Evolutionary conservation across 2,888 invertebrate genomes (phyloP).

Genomic region (Theodoxus fluviatilis): DNA sequence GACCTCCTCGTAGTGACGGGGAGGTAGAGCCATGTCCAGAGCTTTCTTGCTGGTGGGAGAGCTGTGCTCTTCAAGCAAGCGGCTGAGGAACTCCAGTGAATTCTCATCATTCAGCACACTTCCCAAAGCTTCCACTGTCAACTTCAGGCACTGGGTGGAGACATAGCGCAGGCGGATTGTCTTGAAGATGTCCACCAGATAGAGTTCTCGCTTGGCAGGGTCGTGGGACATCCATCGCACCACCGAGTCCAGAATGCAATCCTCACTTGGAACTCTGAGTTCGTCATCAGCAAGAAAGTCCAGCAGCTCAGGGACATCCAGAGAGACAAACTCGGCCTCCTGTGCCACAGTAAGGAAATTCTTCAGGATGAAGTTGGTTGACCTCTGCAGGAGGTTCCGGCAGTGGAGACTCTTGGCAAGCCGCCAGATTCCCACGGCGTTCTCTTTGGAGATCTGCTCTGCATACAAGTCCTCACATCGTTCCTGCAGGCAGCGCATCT

Average conservation of each 20-base stretch:
- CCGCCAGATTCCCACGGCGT: conserved; percentile 82
- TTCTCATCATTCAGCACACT: too few relatives aligned
- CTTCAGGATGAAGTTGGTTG: conserved; percentile 74
- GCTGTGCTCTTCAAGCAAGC: too few relatives aligned
- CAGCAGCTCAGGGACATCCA: conserved; percentile 78
- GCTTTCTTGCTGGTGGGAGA: too few relatives aligned
- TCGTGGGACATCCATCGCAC: conserved; percentile 74
- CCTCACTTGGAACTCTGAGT: conserved; percentile 86
- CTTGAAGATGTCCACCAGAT: conserved; percentile 30
- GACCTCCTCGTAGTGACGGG: conserved; percentile 39
- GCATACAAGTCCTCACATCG: conserved; percentile 80
- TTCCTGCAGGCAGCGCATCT: conserved; percentile 79
- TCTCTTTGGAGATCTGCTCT: conserved; percentile 75
- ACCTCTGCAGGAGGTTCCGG: conserved; percentile 74
- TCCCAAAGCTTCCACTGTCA: too few relatives aligned
- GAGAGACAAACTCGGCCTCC: conserved; percentile 59
- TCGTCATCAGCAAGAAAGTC: conserved; percentile 80
- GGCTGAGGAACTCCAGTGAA: too few relatives aligned
- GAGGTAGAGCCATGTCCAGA: too few relatives aligned
- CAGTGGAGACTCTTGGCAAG: conserved; percentile 82
- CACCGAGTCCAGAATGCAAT: conserved; percentile 77
- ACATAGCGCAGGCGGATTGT: conserved; percentile 31
- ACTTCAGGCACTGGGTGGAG: too few relatives aligned
- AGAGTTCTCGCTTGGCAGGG: conserved; percentile 25
- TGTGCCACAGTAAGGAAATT: conserved; percentile 34